Evolutionary conservation across 2,797 vertebrate genomes (phyloP), one percentile per base, ranked within the genome.

Genomic region (Tangara arthus): DNA sequence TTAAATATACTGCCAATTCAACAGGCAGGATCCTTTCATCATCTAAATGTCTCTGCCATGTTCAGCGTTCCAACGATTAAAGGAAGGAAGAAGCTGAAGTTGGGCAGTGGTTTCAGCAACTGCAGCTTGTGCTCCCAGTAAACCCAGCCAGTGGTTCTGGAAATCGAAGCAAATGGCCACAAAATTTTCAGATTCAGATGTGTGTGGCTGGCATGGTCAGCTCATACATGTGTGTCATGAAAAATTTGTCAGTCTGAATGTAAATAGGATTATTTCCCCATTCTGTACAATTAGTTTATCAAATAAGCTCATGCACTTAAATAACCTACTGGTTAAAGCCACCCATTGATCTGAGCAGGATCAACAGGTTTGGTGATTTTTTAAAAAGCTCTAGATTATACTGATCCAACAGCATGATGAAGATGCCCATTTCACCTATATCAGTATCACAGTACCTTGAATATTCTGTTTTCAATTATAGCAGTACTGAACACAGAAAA

Each of bases 1-100:
- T 95, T 87, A 92, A 95, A 95, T 53, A 68, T 15, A 12, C 57
- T 92, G 84, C 69, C 89, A 93, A 30, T 87, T 80, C 60, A 80
- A 71, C 64, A 75, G 92, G n/a, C 81, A 71, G 75, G 50, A 32
- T 80, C 39, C 89, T 95, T 91, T 94, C 64, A 82, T 82, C 81
- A 84, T 80, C 71, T 22, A 15, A 89, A 68, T 47, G 87, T 65
- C 50, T 85, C 81, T 47, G 56, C 75, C 3, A 1, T 30, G 42
- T 37, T 34, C 34, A 34, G 5, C 0, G 0, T 75, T 87, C 64
- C 50, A 68, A 66, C 2, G 0, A 82, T 73, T 92, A 61, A 49
- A 71, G 46, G 35, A 1, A 56, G 57, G 32, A 27, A 53, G 68
- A 64, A 26, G 23, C 80, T 65, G 42, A 41, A 64, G 35, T 2